Conservation (phyloP, 2,113 vertebrate genomes). For the Panurus biarmicus region DNA sequence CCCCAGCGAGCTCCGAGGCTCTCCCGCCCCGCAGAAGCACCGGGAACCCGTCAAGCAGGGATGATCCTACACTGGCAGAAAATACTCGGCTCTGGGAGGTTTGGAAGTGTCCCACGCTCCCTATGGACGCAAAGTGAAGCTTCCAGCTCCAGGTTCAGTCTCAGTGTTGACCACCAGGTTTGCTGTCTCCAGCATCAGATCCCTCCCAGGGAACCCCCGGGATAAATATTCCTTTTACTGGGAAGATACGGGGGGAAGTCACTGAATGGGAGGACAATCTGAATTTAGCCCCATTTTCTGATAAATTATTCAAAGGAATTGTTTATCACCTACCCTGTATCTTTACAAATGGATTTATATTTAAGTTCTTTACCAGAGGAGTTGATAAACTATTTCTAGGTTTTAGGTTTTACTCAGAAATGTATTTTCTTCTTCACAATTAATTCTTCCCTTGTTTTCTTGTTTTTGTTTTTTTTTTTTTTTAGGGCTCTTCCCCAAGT, state of each 20-base stretch:
- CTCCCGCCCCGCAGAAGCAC: no score
- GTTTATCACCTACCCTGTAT: background rate
- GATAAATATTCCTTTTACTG: background rate
- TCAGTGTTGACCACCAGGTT: background rate
- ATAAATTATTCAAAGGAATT: background rate
- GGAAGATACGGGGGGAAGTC: background rate
- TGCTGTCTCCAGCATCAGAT: background rate
- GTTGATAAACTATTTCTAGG: background rate
- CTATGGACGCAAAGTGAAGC: background rate
- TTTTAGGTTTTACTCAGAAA: background rate
- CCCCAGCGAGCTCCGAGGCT: background rate
- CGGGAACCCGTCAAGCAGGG: no score
- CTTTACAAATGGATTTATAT: background rate
- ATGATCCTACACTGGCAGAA: no score
- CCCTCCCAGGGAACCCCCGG: background rate
- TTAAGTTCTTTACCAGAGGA: background rate
- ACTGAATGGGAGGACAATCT: background rate
- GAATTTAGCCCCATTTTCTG: background rate
- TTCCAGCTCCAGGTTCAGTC: background rate
- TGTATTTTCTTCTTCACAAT: background rate
- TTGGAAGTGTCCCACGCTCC: background rate
- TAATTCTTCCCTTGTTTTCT: background rate
- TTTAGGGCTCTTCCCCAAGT: background rate
- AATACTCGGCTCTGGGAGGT: background rate
- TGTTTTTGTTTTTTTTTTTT: no score